Evolutionary conservation across 53 echinoderm and acorn worm genomes (phyloP), one percentile per base, ranked within the genome.

Genomic region (Antedon mediterranea): DNA sequence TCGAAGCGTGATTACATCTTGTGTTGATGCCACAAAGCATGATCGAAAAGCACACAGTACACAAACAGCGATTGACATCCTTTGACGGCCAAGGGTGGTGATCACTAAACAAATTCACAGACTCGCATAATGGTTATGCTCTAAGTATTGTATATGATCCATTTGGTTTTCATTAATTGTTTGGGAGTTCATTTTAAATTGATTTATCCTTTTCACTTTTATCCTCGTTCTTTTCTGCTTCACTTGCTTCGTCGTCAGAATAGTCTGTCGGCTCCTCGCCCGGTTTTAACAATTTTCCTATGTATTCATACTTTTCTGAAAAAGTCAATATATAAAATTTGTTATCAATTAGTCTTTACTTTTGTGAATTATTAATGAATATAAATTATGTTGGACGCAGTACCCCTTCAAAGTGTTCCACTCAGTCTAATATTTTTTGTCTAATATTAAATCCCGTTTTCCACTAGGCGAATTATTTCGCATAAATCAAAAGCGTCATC

Each of bases 231-330:
- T 98, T 98, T 71, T 98, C 98, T 0, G 84, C 78, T 30, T 93
- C 93, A 43, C 86, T 86, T 20, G 84, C 84, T 72, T 98, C 98
- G 18, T 92, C 98, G 31, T 98, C 98, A 6, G 98, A 98, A 84
- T 98, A 98, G 71, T 98, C 98, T 76, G 98, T 90, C 0, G 98
- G 98, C 28, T 93, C 98, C 31, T 98, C 98, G 0, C 85, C 86
- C 13, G 98, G 92, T 83, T 93, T 98, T 80, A 98, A 34, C 32
- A 98, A 83, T 74, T 98, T 98, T 9, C 98, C 98, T 15, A 98
- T 85, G 77, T 86, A 98, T 78, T 92, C 92, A 75, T 98, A 98
- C 85, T 98, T 98, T 82, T 93, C 92, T 98, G 92, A 8, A 83
- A 80, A 26, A n/a, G 34, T 28, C 28, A 74, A 74, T 5, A 30